phyloP scores from a whole-genome alignment of 2,797 vertebrate species.

The Galago senegalensis region DNA sequence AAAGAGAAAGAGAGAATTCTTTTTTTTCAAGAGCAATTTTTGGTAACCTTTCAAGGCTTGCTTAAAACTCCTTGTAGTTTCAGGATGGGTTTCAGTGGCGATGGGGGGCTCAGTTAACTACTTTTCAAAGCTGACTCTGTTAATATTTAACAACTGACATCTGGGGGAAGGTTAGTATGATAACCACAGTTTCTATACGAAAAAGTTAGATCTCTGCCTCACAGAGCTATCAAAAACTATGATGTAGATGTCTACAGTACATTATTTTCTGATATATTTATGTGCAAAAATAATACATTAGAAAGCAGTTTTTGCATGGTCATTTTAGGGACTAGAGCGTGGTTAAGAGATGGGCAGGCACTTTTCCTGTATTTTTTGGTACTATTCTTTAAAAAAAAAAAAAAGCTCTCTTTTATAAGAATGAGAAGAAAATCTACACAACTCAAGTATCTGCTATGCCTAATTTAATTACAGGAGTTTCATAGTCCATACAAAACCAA shows the following conservation, averaged over 20 bases:
- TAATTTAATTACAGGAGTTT: not conserved
- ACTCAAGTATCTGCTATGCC: not conserved
- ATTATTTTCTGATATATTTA: conserved; percentile 54
- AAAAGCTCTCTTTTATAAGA: not conserved
- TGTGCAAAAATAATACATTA: not conserved
- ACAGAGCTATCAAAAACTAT: not conserved
- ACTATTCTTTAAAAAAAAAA: not conserved
- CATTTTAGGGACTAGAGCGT: not conserved
- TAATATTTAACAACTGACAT: conserved; percentile 49
- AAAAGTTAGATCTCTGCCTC: not conserved
- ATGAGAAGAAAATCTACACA: conserved; percentile 28
- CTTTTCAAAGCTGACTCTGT: conserved; percentile 36
- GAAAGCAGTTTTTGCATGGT: not conserved
- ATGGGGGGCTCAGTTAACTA: not conserved
- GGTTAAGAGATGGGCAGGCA: not conserved
- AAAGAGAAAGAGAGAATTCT: not conserved
- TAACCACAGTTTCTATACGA: not conserved
- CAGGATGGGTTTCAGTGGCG: not conserved
- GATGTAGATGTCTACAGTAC: not conserved
- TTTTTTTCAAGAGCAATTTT: conserved; percentile 31
- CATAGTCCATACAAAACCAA: not conserved
- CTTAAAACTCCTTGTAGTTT: conserved; percentile 24
- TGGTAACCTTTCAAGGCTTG: not conserved
- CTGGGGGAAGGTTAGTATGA: not conserved
- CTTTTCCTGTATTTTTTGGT: not conserved